Evolutionary conservation across 2,888 invertebrate genomes (phyloP), one percentile per base, ranked within the genome.

Genomic region (Pinctada fucata): DNA sequence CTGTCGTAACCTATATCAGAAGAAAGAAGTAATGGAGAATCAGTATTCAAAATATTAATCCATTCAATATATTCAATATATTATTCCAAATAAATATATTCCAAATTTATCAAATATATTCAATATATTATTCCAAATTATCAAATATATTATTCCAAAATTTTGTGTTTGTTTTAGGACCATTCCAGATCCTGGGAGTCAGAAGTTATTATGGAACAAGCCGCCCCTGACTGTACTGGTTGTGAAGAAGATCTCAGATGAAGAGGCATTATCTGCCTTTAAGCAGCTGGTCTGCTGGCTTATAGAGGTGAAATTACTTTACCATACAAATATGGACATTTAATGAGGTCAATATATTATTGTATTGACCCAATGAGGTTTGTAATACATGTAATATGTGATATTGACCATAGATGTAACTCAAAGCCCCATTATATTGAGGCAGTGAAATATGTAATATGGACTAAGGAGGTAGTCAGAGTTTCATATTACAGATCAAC

Each of bases 161-260:
- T 31, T 31, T 31, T 31, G 31, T 31, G 50, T 69, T 16, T 10
- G 47, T 77, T 52, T 68, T 85, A 92, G 92, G 84, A 90, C 97
- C 93, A 98, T 98, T 91, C 98, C 98, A 93, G 98, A 99, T 93
- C 99, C 98, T 66, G 97, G 97, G 91, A 97, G 97, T 91, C 98
- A 98, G 94, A 95, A 98, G 91, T 94, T 99, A 90, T 97, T 97
- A 69, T 99, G 99, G 99, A 97, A 97, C 95, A 98, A 98, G 93
- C 96, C 97, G 45, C 98, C 98, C 0, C 94, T 98, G 85, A 97
- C 97, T n/a, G 98, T 98, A 87, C 95, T 99, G 87, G 97, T 99
- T 83, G 97, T 99, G 93, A 98, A 98, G 94, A 99, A 99, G 93
- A 96, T 97, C 76, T 95, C 97, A 92, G 99, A 99, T 93, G 96